Evolutionary conservation across 2,797 vertebrate species (phyloP).

Genomic region (Hoplostethus atlanticus): DNA sequence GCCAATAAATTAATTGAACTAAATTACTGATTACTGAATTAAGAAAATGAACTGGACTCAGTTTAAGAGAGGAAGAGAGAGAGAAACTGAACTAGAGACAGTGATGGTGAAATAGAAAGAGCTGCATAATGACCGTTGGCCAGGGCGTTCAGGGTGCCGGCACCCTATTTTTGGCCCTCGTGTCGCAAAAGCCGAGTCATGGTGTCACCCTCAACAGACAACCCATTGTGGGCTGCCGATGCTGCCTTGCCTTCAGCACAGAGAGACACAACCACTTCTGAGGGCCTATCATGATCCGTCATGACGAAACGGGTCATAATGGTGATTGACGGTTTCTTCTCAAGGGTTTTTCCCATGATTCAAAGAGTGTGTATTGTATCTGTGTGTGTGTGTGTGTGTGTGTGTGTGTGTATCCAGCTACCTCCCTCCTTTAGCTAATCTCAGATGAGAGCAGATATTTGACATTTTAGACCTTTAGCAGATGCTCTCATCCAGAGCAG

Average conservation of each 20-base stretch:
- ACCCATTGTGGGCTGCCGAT: constrained; percentile 58
- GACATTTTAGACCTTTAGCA: constrained; percentile 1
- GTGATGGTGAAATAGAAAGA: background rate
- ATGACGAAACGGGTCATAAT: constrained; percentile 44
- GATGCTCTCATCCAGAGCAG: constrained; percentile 15
- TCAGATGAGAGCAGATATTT: constrained; percentile 3
- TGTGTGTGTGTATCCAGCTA: constrained; percentile 15
- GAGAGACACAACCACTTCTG: constrained; percentile 48
- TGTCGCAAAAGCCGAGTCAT: constrained; percentile 24
- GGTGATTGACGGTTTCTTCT: constrained; percentile 53
- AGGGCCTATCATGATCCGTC: constrained; percentile 39
- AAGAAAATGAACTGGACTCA: constrained; percentile 32
- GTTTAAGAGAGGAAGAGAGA: constrained; percentile 16
- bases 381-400: constrained; percentile 7
- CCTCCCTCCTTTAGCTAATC: constrained; percentile 30
- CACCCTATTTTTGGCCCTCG: constrained; percentile 44
- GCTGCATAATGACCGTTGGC: constrained; percentile 29
- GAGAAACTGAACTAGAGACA: background rate
- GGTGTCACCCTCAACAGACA: constrained; percentile 46
- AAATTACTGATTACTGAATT: constrained; percentile 30
- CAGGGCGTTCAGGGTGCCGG: constrained; percentile 1
- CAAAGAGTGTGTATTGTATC: constrained; percentile 22
- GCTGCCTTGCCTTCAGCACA: constrained; percentile 47
- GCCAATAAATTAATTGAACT: constrained; percentile 43
- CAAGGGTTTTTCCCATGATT: constrained; percentile 47